phyloP scores from a whole-genome alignment of 1,140 invertebrate genomes.

The Pectinophora gossypiella region DNA sequence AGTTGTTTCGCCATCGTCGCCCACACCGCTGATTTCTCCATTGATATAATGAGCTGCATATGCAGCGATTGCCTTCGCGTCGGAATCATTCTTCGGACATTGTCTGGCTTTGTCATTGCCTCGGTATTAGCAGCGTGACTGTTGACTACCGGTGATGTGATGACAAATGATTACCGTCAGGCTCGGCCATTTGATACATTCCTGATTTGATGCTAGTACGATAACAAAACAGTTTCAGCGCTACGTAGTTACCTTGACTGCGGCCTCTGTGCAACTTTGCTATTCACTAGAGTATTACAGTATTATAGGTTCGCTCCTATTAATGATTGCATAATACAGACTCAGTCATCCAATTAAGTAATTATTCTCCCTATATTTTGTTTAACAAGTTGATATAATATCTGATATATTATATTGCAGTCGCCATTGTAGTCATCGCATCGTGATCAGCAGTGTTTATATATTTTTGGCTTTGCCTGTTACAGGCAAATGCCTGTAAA shows the following conservation, averaged over 20 bases:
- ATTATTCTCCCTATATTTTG: too few relatives aligned
- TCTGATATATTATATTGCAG: too few relatives aligned
- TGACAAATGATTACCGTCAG: not conserved
- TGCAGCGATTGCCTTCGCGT: slow-evolving; percentile 27
- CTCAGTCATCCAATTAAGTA: too few relatives aligned
- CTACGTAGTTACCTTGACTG: not conserved
- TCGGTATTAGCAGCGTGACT: slow-evolving; percentile 16
- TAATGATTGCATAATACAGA: too few relatives aligned
- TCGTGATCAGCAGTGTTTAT: too few relatives aligned
- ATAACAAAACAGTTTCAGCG: too few relatives aligned
- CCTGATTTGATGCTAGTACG: too few relatives aligned
- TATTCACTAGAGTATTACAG: not conserved
- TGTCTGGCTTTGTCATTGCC: slow-evolving; percentile 46
- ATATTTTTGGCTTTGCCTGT: too few relatives aligned
- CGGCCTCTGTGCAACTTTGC: not conserved
- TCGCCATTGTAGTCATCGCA: too few relatives aligned
- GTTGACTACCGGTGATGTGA: slow-evolving; percentile 31
- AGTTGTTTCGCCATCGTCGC: slow-evolving; percentile 42
- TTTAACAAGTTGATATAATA: too few relatives aligned
- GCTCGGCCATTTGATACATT: not conserved
- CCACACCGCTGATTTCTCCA: slow-evolving; percentile 58
- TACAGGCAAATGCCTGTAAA: too few relatives aligned
- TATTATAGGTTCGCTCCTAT: too few relatives aligned
- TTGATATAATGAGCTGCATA: slow-evolving; percentile 48
- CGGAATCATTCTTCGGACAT: slow-evolving; percentile 34